Base-by-base conservation (phyloP, 2,797 vertebrate species). In the Acipenser oxyrinchus region DNA sequence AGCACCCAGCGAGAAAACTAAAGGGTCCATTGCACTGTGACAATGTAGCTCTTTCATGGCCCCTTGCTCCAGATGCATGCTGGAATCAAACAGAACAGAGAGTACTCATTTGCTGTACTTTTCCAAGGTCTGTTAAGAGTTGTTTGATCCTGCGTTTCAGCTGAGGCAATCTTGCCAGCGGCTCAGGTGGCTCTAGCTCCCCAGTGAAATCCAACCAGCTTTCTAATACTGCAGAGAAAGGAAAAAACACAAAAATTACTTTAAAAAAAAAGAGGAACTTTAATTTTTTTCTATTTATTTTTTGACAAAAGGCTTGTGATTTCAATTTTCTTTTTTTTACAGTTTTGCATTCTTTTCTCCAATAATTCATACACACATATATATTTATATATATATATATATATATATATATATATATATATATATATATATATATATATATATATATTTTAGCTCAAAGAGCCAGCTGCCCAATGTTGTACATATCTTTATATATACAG, bases 121-220 rank as follows among this genome's bases (percentile, higher is more conserved):
- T 95, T 60, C 89, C 88, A 84, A 96, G 89, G 87, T 97, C 94
- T 7, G 87, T 81, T 51, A 97, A 84, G 73, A 97, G 91, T 69
- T 93, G 90, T 71, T 96, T 98, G 82, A 97, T 93, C 71, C 92
- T 93, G n/a, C 93, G 90, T 74, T 96, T 97, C 70, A 97, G 92
- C 73, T 98, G 95, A 70, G 95, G 95, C 77, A 97, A 79, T 64
- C 93, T 91, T n/a, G 93, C 86, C 37, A 97, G 86, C 10, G 94
- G 95, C 62, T 97, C 95, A 0, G 94, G 94, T 48, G 95, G 94
- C 78, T 97, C 95, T 85, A 97, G 78, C 78, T 97, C 95, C 64
- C 95, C 95, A 0, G 95, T 95, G 87, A 95, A 96, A 81, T 97
- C 95, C 74, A 97, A 88, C 93, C 95, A 97, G 86, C 94, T 96